Evolutionary conservation across 1,140 invertebrate species (phyloP).

Genomic region (Ips typographus): DNA sequence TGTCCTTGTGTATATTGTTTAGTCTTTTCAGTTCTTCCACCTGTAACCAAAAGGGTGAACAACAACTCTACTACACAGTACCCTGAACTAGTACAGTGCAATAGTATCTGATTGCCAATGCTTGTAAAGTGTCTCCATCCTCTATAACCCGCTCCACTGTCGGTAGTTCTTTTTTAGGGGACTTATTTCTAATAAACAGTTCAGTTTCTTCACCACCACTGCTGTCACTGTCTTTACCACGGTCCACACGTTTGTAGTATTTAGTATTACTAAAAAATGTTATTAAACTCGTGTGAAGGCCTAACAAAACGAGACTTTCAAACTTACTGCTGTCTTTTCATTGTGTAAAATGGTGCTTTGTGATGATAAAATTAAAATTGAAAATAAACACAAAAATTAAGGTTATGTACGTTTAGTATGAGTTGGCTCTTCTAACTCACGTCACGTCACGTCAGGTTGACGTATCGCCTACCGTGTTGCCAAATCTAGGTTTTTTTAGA

Average conservation of each 20-base stretch:
- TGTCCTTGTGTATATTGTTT: slow-evolving; percentile 78
- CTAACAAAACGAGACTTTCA: no score
- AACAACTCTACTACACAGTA: slow-evolving; percentile 45
- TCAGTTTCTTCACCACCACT: slow-evolving; percentile 49
- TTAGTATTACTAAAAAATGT: background rate
- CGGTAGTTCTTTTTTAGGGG: slow-evolving; percentile 43
- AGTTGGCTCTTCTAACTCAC: no score
- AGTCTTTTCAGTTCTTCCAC: slow-evolving; percentile 74
- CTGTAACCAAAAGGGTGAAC: slow-evolving; percentile 49
- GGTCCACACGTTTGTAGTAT: background rate
- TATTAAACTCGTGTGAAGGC: no score
- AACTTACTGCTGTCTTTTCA: no score
- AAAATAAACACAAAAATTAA: no score
- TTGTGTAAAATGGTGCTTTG: no score
- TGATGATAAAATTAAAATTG: no score
- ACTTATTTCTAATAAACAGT: slow-evolving; percentile 42
- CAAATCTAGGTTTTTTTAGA: no score
- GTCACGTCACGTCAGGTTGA: no score
- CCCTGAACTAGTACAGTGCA: slow-evolving; percentile 59
- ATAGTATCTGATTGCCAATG: slow-evolving; percentile 69
- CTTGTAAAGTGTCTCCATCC: slow-evolving; percentile 72
- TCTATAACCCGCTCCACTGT: slow-evolving; percentile 67
- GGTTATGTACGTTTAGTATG: no score
- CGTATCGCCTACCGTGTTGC: no score
- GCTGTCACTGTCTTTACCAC: slow-evolving; percentile 35